Percentiles rank a stretch among this genome's conserved stretches.
Evolutionary conservation across 2,888 invertebrate genomes (phyloP).

Genomic region (Danaus chrysippus): DNA sequence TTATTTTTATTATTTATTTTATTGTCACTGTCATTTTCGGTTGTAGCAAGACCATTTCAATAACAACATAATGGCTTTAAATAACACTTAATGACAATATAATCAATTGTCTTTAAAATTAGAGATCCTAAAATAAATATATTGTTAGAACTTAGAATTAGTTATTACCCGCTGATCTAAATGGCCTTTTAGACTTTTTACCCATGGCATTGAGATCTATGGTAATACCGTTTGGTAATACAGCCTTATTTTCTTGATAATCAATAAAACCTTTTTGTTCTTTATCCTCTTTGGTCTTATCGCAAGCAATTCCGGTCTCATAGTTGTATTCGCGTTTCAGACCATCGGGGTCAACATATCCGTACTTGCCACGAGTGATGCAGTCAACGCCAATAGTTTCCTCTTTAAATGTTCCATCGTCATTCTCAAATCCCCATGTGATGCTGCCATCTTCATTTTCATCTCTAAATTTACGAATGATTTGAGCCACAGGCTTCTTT

Average conservation of each 20-base stretch:
- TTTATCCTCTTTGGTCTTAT: conserved; percentile 75
- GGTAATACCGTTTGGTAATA: conserved; percentile 84
- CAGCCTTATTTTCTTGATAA: conserved; percentile 86
- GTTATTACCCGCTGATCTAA: conserved; percentile 72
- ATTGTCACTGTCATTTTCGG: conserved; percentile 44
- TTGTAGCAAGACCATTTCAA: conserved; percentile 40
- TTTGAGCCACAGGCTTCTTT: conserved; percentile 86
- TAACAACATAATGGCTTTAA: conserved; percentile 34
- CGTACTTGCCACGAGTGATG: conserved; percentile 88
- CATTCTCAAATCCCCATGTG: conserved; percentile 93
- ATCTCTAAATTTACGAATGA: conserved; percentile 84
- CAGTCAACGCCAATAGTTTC: conserved; percentile 89
- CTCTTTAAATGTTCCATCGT: conserved; percentile 92
- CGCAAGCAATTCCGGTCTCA: conserved; percentile 87
- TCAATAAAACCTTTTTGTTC: conserved; percentile 83
- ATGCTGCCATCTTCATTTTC: conserved; percentile 90
- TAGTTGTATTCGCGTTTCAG: conserved; percentile 89
- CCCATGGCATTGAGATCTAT: conserved; percentile 85
- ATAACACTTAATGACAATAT: conserved; percentile 58
- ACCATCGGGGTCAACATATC: conserved; percentile 91
- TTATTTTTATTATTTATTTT: conserved; percentile 40
- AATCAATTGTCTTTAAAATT: conserved; percentile 57
- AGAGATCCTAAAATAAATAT: conserved; percentile 72
- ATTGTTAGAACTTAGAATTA: conserved; percentile 51
- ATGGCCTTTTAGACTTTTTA: conserved; percentile 85